phyloP scores from a whole-genome alignment of 1,140 invertebrate species.

The Meloidogyne hapla region DNA sequence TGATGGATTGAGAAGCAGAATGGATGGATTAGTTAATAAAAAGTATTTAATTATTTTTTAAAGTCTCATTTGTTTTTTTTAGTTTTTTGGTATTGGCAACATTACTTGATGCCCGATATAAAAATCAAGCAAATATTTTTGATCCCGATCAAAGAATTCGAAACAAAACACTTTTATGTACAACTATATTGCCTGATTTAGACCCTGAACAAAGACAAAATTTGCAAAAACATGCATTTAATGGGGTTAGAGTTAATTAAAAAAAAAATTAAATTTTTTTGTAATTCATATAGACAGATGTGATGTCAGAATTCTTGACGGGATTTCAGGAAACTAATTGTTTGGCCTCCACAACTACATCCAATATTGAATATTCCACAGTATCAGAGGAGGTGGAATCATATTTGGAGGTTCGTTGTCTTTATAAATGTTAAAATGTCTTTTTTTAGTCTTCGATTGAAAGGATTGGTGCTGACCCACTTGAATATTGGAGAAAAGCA shows the following conservation, averaged over 20 bases:
- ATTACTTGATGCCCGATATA: neutral
- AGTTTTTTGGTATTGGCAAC: neutral
- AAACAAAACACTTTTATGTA: neutral
- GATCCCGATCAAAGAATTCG: neutral
- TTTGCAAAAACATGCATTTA: neutral
- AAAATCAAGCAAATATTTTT: neutral
- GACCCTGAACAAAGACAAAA: neutral
- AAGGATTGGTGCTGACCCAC: constrained; percentile 4
- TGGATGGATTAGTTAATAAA: neutral
- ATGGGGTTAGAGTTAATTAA: neutral
- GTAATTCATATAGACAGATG: neutral
- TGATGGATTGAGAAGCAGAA: neutral
- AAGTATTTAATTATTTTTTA: neutral
- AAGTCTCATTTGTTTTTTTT: no score
- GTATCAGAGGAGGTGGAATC: neutral
- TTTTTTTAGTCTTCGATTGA: neutral
- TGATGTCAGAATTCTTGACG: neutral
- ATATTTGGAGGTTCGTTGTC: neutral
- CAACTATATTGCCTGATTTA: constrained; percentile 1
- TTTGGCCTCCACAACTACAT: neutral
- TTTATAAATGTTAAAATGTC: neutral
- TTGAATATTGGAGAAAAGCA: neutral
- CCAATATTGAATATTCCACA: neutral
- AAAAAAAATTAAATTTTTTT: neutral
- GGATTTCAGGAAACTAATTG: neutral